Evolutionary conservation across 2,797 vertebrate genomes (phyloP), one percentile per base, ranked within the genome.

Genomic region (Enoplosus armatus): DNA sequence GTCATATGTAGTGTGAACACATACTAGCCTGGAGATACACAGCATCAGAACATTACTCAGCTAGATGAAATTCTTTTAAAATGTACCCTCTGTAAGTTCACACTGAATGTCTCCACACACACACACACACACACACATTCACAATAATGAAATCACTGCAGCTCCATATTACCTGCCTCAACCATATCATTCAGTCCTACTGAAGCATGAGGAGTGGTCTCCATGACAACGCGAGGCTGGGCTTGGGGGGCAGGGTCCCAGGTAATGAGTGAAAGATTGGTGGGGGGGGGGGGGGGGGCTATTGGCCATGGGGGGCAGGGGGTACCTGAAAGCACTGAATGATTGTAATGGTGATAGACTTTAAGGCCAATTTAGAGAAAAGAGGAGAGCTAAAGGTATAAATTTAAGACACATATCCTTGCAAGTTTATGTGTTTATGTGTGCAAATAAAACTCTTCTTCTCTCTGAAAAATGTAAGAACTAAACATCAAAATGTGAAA

Each of bases 221-320:
- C 93, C 91, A 94, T 95, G 93, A 84, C 93, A 92, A 95, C 93
- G 35, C 1, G 47, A 81, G 88, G 81, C 78, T 83, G 83, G 65
- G 85, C 51, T 79, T 80, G 79, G 89, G 91, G 87, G 78, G 85
- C 84, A 53, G 88, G 83, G 86, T 90, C 89, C 89, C 90, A 92
- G 92, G 91, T 92, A 94, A 92, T 94, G 87, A 93, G 85, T 70
- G 68, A 76, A 75, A 76, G 78, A 88, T 81, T 22, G 47, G 69
- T 72, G 80, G 67, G 82, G 83, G 65, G 77, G 72, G 74, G 71
- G 72, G 0, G 47, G 64, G 50, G 76, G 64, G 48, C 69, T 80
- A 26, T 27, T 72, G 79, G 63, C 58, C 58, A 72, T 0, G 41
- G 56, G 8, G 29, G 35, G 39, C 4, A 47, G 2, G 24, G 26